Evolutionary conservation across 2,888 invertebrate species (phyloP), one percentile per base, ranked within the genome.

Genomic region (Ptycholaimellus sp.): DNA sequence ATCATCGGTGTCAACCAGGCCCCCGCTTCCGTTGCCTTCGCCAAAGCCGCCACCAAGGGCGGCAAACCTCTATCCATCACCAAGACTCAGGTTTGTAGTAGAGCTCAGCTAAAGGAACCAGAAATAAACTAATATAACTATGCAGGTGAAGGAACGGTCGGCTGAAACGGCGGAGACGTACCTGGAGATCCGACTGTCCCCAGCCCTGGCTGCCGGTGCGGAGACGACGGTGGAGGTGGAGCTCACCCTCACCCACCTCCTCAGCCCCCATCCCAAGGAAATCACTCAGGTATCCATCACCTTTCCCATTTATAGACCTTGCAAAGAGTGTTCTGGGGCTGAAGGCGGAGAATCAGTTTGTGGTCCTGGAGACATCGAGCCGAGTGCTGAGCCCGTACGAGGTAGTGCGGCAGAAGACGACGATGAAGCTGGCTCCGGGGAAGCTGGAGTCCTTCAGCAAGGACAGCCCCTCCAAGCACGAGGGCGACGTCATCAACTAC

Each of bases 271-370:
- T 61, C 96, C 96, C 2, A 72, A 72, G 9, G 71, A 74, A 48
- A 85, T 96, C 42, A 69, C 72, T 0, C 96, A 96, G 59, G 73
- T 79, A 80, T 51, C 96, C 99, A 49, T 54, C 35, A 43, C 48
- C 34, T 23, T 16, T 33, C 45, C 19, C 14, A 31, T 13, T 29
- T 40, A 20, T 3, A 14, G 13, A 13, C n/a, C 29, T 38, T 40
- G 25, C 21, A n/a, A 13, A 27, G 23, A 28, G 13, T 28, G 27
- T 21, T 35, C 33, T 38, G n/a, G 11, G 3, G 9, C 13, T 3
- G 2, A 25, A 17, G 21, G n/a, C 2, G 3, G 18, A 20, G 18
- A n/a, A 3, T 18, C 17, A 7, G 13, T 30, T 37, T 37, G 13
- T 28, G 16, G 18, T 31, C 18, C 18, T 31, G 21, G 11, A 7